These are phyloP conservation scores for Diloba caeruleocephala DNA, from an alignment of 2,888 invertebrate genomes.

Conservation along the genomic window DNA sequence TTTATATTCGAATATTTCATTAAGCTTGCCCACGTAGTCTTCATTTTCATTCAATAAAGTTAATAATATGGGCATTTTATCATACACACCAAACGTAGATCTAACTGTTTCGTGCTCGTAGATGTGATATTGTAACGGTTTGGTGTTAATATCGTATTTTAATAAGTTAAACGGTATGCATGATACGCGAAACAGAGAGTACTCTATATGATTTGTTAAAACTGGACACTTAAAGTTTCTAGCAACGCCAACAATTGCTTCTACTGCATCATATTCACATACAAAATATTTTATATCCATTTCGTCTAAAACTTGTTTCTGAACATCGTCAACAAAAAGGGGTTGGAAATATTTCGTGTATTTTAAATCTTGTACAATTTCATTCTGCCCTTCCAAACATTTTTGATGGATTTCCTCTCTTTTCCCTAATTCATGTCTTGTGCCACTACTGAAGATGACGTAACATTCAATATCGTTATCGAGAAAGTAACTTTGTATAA, in stretches of 20 bases:
- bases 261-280: conserved; percentile 51
- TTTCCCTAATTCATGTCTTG: conserved; percentile 9
- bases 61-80: conserved; percentile 43
- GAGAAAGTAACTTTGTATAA: conserved; percentile 16
- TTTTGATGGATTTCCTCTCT: conserved; percentile 28
- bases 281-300: conserved; percentile 56
- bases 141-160: neutral
- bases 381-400: conserved; percentile 10
- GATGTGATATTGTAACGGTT: conserved; percentile 31
- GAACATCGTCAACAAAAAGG: conserved; percentile 36
- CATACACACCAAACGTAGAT: conserved; percentile 39
- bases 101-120: conserved; percentile 35
- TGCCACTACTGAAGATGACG: conserved; percentile 46
- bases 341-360: conserved; percentile 31
- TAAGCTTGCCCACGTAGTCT: conserved; percentile 6
- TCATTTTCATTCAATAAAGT: conserved; percentile 34
- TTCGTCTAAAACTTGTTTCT: conserved; percentile 54
- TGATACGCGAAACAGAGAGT: conserved; percentile 50
- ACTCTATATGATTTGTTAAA: conserved; percentile 57
- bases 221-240: conserved; percentile 55
- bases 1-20: conserved; percentile 4
- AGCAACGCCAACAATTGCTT: conserved; percentile 52
- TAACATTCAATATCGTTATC: conserved; percentile 27
- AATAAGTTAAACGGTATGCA: conserved; percentile 38
- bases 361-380: neutral